A percentile compares a stretch with the other conserved stretches of the same genome.
These are phyloP conservation scores for Rhabdornis inornatus DNA, from an alignment of 2,113 vertebrate species.

Conservation along the genomic window DNA sequence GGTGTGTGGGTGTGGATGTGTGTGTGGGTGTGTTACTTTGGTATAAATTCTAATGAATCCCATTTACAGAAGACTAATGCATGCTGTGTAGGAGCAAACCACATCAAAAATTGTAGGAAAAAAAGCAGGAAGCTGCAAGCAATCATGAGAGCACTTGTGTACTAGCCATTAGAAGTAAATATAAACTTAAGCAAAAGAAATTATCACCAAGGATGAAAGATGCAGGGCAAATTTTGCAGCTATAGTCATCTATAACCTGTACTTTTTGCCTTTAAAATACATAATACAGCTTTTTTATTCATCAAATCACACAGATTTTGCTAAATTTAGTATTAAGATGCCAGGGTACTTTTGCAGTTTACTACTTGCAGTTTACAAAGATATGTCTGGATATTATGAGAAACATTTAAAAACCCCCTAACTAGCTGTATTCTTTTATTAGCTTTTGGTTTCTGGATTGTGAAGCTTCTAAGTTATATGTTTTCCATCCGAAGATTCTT, in stretches of 20 bases:
- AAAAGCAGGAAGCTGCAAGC: background rate
- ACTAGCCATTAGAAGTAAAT: background rate
- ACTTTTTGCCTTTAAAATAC: background rate
- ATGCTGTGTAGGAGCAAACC: background rate
- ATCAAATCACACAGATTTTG: background rate
- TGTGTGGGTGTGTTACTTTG: background rate
- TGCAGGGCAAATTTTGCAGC: background rate
- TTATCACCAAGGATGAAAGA: background rate
- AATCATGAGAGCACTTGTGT: background rate
- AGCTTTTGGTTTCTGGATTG: background rate
- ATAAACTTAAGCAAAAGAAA: background rate
- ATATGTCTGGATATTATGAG: background rate
- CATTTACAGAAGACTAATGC: background rate
- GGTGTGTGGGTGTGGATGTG: background rate
- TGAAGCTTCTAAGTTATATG: background rate
- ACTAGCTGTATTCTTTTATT: background rate
- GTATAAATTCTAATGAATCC: background rate
- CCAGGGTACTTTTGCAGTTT: background rate
- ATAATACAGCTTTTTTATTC: background rate
- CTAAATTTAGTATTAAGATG: background rate
- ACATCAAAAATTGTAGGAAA: background rate
- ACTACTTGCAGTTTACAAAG: background rate
- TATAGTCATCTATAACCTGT: background rate
- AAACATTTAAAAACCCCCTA: background rate
- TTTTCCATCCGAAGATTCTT: conserved; percentile 78